These are phyloP conservation scores for Linnaemya vulpina DNA, from an alignment of 2,888 invertebrate species.

Conservation along the genomic window DNA sequence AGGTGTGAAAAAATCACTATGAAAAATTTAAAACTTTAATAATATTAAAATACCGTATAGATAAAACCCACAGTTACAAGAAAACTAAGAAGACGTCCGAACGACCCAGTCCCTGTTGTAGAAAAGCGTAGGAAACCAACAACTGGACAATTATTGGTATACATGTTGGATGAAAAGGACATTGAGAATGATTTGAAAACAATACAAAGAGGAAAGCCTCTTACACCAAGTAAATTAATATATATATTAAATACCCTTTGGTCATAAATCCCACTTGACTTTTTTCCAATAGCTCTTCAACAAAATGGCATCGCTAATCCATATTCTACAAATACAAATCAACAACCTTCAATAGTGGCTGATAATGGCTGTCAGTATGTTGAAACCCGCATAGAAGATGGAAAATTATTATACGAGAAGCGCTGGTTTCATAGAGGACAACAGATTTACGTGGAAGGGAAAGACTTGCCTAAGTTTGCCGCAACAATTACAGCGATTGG, in stretches of 20 bases:
- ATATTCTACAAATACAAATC: conserved; percentile 73
- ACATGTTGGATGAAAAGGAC: conserved; percentile 93
- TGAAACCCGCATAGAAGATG: conserved; percentile 96
- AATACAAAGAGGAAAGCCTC: conserved; percentile 87
- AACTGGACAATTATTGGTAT: conserved; percentile 93
- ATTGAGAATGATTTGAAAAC: conserved; percentile 93
- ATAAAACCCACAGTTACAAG: conserved; percentile 98
- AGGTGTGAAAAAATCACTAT: conserved; percentile 83
- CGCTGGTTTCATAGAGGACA: conserved; percentile 98
- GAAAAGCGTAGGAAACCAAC: conserved; percentile 93
- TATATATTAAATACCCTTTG: not conserved
- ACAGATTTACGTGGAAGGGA: conserved; percentile 94
- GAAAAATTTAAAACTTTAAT: conserved; percentile 40
- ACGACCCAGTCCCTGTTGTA: conserved; percentile 95
- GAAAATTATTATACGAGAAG: conserved; percentile 95
- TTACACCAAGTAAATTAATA: conserved; percentile 82
- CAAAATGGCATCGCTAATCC: conserved; percentile 79
- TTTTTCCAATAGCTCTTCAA: conserved; percentile 81
- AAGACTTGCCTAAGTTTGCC: conserved; percentile 92
- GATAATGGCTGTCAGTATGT: conserved; percentile 83
- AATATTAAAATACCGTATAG: conserved; percentile 79
- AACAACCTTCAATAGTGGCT: conserved; percentile 77
- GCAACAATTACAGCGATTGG: conserved; percentile 96
- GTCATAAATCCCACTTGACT: conserved; percentile 28
- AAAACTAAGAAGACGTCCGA: conserved; percentile 94